Evolutionary conservation across 92 coral and sea anemone genomes (phyloP).

Genomic region (Epizoanthus scotinus): DNA sequence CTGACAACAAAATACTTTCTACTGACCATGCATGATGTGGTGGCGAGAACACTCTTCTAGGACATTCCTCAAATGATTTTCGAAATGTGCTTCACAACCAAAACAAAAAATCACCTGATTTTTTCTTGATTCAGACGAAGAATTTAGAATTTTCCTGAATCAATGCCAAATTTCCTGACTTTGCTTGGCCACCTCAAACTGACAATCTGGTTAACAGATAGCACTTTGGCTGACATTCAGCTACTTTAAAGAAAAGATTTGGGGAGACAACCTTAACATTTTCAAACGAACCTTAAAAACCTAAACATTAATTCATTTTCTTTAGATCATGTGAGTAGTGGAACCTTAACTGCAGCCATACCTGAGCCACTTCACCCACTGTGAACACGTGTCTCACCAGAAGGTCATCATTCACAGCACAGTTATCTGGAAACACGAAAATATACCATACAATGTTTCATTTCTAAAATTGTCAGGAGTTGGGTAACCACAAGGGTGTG

Average conservation of each 20-base stretch:
- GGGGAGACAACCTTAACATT: neutral
- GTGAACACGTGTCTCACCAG: conserved; percentile 90
- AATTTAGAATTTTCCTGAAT: too few relatives aligned
- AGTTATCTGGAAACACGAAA: conserved; percentile 41
- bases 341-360: conserved; percentile 11
- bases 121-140: too few relatives aligned
- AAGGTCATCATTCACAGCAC: conserved; percentile 67
- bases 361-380: conserved; percentile 98
- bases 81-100: neutral
- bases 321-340: too few relatives aligned
- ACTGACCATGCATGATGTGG: too few relatives aligned
- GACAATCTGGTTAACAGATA: neutral
- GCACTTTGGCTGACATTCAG: too few relatives aligned
- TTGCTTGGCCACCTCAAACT: neutral
- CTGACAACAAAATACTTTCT: too few relatives aligned
- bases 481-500: too few relatives aligned
- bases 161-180: neutral
- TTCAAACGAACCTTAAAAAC: neutral
- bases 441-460: neutral
- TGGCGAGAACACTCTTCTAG: too few relatives aligned
- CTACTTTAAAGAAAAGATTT: too few relatives aligned
- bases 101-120: too few relatives aligned
- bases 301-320: neutral
- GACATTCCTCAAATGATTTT: neutral
- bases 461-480: too few relatives aligned